phyloP scores from a whole-genome alignment of 2,113 vertebrate genomes.

The Colinus virginianus region DNA sequence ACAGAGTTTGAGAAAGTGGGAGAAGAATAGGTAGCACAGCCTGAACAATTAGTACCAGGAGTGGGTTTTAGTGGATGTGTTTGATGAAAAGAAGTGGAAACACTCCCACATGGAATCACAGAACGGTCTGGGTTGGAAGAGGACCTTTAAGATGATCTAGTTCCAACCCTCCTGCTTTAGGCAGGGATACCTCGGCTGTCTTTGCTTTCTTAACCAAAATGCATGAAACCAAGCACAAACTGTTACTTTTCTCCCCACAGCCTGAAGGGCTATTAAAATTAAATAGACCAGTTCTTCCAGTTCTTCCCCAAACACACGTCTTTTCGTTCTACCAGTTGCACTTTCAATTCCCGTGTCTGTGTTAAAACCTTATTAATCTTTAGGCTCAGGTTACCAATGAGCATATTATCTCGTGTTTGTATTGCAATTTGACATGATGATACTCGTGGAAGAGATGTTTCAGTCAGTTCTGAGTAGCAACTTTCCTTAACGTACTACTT shows the following conservation, averaged over 20 bases:
- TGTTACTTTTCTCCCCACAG: not conserved
- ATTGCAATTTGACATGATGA: constrained; percentile 43
- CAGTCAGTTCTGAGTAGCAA: constrained; percentile 41
- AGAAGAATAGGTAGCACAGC: not conserved
- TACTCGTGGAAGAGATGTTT: constrained; percentile 38
- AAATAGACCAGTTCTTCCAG: not conserved
- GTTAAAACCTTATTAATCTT: constrained; percentile 22
- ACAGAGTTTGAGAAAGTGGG: not conserved
- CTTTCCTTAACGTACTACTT: constrained; percentile 12
- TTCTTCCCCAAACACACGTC: not conserved
- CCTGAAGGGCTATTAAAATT: not conserved
- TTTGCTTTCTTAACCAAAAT: not conserved
- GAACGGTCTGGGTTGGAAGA: too few relatives aligned
- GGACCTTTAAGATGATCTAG: too few relatives aligned
- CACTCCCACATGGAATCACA: not conserved
- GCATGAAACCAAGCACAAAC: not conserved
- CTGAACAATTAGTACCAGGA: accelerated
- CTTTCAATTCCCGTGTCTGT: not conserved
- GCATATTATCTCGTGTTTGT: constrained; percentile 48
- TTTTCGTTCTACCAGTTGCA: not conserved
- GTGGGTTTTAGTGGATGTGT: not conserved
- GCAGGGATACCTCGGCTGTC: not conserved
- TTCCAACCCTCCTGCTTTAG: too few relatives aligned
- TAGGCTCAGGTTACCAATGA: constrained; percentile 6
- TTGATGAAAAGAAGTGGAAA: not conserved